Conservation (phyloP, 2,888 invertebrate species). For the Pandemis corylana region DNA sequence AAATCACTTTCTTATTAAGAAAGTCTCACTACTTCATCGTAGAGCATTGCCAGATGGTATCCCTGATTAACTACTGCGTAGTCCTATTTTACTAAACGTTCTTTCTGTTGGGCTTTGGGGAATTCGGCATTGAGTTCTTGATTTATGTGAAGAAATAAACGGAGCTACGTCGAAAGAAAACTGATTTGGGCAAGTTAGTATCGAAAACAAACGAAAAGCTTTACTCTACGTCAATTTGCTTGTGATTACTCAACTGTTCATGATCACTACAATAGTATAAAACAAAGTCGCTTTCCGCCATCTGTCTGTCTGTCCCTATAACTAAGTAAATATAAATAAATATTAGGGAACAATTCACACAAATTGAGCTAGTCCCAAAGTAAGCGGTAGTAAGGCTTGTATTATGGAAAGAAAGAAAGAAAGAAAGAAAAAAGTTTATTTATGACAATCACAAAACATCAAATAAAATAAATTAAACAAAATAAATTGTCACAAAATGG, state of each 20-base stretch:
- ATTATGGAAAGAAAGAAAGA: too few species aligned
- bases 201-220: background rate
- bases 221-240: background rate
- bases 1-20: slow-evolving; percentile 76
- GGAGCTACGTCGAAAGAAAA: background rate
- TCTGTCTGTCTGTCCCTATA: too few species aligned
- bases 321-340: too few species aligned
- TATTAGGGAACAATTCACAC: too few species aligned
- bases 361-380: too few species aligned
- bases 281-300: too few species aligned
- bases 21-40: slow-evolving; percentile 59
- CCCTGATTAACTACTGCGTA: slow-evolving; percentile 34
- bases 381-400: too few species aligned
- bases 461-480: too few species aligned
- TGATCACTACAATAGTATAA: too few species aligned
- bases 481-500: too few species aligned
- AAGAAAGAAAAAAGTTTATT: too few species aligned
- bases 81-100: slow-evolving; percentile 9
- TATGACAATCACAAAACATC: too few species aligned
- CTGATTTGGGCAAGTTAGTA: background rate
- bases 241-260: background rate
- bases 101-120: slow-evolving; percentile 2
- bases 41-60: slow-evolving; percentile 39
- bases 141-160: slow-evolving; percentile 3
- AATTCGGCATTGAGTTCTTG: slow-evolving; percentile 8